Percentiles rank a stretch among this genome's conserved stretches.
phyloP scores from a whole-genome alignment of 2,113 vertebrate genomes.

The Sus scrofa region T2T-Sscrofa CM000817.6:104619501-104620000 shows the following conservation, averaged over 20 bases:
- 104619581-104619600: background rate
- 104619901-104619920: background rate
- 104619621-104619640: background rate
- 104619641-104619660: background rate
- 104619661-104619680: background rate
- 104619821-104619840: background rate
- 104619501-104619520: background rate
- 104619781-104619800: background rate
- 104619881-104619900: background rate
- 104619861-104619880: no score
- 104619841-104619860: background rate
- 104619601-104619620: background rate
- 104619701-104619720: background rate
- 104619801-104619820: background rate
- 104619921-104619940: accelerated
- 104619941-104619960: background rate
- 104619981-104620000: background rate
- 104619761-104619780: background rate
- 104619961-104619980: background rate
- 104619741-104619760: background rate
- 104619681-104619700: background rate
- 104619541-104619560: background rate
- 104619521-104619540: background rate
- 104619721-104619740: background rate
- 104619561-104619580: background rate